Evolutionary conservation across 2,113 vertebrate species (phyloP).

Genomic region (Cercopithecus mona): DNA sequence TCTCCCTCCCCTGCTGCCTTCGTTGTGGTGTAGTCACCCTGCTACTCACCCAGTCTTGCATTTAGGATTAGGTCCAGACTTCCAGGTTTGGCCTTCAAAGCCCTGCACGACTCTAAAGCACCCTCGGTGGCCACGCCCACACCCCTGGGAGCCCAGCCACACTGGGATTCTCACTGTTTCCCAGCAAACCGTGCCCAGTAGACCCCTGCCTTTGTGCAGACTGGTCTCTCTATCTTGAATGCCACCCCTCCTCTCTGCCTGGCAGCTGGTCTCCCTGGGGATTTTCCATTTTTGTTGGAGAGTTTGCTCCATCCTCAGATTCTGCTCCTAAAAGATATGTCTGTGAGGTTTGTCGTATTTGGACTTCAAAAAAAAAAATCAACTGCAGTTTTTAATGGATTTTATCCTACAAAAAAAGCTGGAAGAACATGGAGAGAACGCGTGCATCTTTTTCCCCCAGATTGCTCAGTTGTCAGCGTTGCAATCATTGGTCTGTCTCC

Average conservation of each 20-base stretch:
- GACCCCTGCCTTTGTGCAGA: fast-evolving
- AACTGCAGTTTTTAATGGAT: background rate
- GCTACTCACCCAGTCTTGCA: fast-evolving
- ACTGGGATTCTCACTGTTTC: fast-evolving
- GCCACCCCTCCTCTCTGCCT: background rate
- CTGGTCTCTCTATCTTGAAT: fast-evolving
- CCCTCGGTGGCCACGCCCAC: fast-evolving
- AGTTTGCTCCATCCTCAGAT: background rate
- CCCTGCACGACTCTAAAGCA: fast-evolving
- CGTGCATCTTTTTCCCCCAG: no score
- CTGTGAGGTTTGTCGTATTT: background rate
- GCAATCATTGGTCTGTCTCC: fast-evolving
- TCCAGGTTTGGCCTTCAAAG: background rate
- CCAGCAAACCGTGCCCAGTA: fast-evolving
- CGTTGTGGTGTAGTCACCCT: background rate
- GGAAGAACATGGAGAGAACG: background rate
- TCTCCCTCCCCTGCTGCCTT: no score
- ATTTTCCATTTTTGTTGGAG: fast-evolving
- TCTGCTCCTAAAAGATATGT: background rate
- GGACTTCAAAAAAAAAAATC: background rate
- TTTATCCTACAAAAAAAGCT: background rate
- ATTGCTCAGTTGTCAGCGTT: background rate
- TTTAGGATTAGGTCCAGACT: no score
- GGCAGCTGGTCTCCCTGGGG: background rate
- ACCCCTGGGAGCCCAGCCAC: background rate